These are phyloP conservation scores for Ectropis crepuscularia DNA, from an alignment of 2,888 invertebrate species.

Conservation along the genomic window DNA sequence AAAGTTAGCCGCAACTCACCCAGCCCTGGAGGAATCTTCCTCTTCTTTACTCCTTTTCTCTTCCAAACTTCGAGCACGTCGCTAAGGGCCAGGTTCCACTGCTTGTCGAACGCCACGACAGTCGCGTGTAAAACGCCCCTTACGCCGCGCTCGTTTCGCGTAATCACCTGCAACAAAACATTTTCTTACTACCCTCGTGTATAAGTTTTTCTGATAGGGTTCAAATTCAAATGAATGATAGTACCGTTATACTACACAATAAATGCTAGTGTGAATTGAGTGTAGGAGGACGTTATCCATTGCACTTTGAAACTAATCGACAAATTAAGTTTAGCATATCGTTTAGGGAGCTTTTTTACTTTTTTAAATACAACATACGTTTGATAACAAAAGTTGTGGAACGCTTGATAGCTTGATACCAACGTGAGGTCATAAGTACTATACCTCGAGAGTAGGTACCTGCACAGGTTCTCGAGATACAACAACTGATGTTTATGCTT, in stretches of 20 bases:
- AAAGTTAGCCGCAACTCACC: constrained; percentile 68
- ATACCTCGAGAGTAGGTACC: no score
- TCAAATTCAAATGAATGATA: constrained; percentile 1
- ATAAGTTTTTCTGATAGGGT: neutral
- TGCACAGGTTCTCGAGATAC: no score
- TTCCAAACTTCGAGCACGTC: constrained; percentile 94
- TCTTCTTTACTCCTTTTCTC: constrained; percentile 82
- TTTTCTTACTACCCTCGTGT: constrained; percentile 13
- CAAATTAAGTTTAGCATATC: no score
- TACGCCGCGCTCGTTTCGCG: constrained; percentile 88
- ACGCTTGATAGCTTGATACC: no score
- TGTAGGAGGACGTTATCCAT: no score
- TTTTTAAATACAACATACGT: no score
- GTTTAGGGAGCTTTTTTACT: no score
- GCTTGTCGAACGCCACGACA: constrained; percentile 95
- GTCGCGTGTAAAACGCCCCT: constrained; percentile 92
- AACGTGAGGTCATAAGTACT: no score
- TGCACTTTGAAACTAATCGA: no score
- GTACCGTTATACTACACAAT: neutral
- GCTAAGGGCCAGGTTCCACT: constrained; percentile 94
- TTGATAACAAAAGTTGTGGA: no score
- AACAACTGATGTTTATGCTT: no score
- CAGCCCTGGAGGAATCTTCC: constrained; percentile 84
- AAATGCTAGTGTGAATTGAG: no score
- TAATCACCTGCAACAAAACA: constrained; percentile 86